Evolutionary conservation across 2,113 vertebrate species (phyloP), one percentile per base, ranked within the genome.

Genomic region (Gymnogyps californianus): DNA sequence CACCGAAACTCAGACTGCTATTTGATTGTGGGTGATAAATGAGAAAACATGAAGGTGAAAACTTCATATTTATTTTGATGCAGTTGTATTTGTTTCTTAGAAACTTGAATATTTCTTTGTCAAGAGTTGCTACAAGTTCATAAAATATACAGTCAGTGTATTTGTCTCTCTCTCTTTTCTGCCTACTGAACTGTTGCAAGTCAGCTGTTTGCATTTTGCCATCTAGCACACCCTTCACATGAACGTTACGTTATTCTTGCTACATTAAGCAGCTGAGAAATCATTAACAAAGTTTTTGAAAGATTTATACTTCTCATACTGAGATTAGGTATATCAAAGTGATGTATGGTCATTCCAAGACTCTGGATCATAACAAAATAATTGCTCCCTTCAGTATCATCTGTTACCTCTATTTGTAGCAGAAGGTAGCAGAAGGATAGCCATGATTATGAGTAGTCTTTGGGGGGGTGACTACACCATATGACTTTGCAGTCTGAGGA

Each of bases 231-330:
- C 1, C 0, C 28, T 87, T 89, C 8, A 11, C 8, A 14, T 26
- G 31, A 77, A 77, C 2, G 0, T 29, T 64, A 14, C 0, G 0
- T 66, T 87, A 65, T 8, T 14, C 58, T 72, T 81, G 72, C 72
- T 87, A 44, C 31, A 46, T 89, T 51, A 75, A 89, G 36, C 72
- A 90, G 26, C 38, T 40, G 29, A 72, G 54, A 94, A 83, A 88
- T n/a, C 1, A 1, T 54, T 83, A 80, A 82, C 1, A 26, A 82
- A 66, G 28, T 38, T 78, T 83, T 83, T 38, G 31, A 42, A 81
- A 83, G 28, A 47, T 76, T 79, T 80, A 72, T 71, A 47, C 29
- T 72, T 92, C 42, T 83, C 9, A 29, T 59, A 55, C 29, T 29
- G 42, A 83, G 25, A 64, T 38, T 31, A n/a, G 7, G 18, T 74